Percentiles rank a stretch among this genome's conserved stretches.
These are phyloP conservation scores for Florisuga fusca DNA, from an alignment of 2,797 vertebrate species.

Conservation along the genomic window DNA sequence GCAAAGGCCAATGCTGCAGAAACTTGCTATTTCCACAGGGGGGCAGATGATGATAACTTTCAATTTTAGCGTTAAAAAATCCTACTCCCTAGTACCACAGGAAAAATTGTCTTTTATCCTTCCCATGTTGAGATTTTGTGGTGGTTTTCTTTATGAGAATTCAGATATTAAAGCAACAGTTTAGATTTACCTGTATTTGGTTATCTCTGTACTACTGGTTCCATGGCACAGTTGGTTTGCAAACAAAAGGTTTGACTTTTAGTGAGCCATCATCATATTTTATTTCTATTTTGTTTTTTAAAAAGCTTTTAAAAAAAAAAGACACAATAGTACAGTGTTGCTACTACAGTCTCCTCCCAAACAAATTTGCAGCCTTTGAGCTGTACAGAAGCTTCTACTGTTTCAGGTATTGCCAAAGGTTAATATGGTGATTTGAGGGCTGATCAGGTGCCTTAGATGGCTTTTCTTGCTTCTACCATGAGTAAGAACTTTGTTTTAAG, in stretches of 20 bases:
- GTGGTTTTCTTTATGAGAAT: not conserved
- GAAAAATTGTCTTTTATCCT: not conserved
- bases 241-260: not conserved
- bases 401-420: not conserved
- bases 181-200: not conserved
- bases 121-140: not conserved
- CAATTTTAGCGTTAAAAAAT: not conserved
- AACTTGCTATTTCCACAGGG: conserved; percentile 4
- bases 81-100: not conserved
- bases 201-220: not conserved
- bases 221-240: not conserved
- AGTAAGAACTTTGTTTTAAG: not conserved
- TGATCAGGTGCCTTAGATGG: not conserved
- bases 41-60: conserved; percentile 34
- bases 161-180: not conserved
- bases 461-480: not conserved
- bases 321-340: not conserved
- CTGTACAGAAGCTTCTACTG: not conserved
- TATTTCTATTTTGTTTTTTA: rapidly evolving
- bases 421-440: not conserved
- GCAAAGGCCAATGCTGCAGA: not conserved
- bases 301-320: not conserved
- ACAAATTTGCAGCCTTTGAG: not conserved
- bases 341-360: not conserved
- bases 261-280: not conserved